Conservation (phyloP, 2,113 vertebrate genomes). For the Cyanistes caeruleus region DNA sequence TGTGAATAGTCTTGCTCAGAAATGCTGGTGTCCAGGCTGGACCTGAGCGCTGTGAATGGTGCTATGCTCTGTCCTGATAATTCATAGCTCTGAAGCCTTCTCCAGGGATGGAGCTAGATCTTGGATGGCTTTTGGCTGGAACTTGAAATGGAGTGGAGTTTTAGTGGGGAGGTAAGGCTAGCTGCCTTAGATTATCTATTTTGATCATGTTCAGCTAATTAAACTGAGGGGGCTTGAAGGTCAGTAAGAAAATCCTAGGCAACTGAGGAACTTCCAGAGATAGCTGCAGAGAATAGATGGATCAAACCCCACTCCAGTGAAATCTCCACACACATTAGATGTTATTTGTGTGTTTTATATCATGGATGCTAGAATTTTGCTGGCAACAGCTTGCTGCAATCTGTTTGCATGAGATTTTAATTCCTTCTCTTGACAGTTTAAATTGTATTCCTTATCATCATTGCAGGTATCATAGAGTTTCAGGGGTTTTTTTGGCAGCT, state of each 20-base stretch:
- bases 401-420: not conserved
- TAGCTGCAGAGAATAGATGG: not conserved
- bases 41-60: fast-evolving
- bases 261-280: not conserved
- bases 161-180: not conserved
- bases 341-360: not conserved
- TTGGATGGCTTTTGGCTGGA: not conserved
- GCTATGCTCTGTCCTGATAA: not conserved
- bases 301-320: not conserved
- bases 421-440: not conserved
- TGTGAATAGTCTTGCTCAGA: not conserved
- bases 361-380: not conserved
- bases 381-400: not conserved
- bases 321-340: not conserved
- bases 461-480: not conserved
- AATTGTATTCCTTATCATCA: not conserved
- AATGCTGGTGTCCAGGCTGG: not conserved
- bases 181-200: not conserved
- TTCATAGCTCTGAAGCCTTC: not conserved
- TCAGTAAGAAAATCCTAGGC: not conserved
- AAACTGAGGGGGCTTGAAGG: not conserved
- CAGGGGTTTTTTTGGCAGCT: not conserved
- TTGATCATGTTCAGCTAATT: not conserved
- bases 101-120: not conserved
- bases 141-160: not conserved